phyloP scores from a whole-genome alignment of 2,888 invertebrate species.

The Tetropium fuscum region DNA sequence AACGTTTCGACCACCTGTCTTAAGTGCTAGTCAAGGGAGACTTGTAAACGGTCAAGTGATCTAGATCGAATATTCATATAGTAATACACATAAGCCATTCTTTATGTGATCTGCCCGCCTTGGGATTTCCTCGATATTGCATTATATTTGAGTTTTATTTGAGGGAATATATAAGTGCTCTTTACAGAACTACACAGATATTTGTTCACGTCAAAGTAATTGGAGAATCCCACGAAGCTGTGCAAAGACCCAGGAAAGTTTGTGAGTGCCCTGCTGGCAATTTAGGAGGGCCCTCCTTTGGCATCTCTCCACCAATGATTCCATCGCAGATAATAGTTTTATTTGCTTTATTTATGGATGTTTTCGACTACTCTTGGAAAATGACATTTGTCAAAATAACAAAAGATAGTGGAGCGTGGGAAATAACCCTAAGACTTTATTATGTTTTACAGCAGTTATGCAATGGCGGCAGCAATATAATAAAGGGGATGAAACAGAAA shows the following conservation, averaged over 20 bases:
- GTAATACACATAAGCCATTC: too few species aligned
- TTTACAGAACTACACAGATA: too few species aligned
- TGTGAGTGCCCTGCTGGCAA: conserved; percentile 3
- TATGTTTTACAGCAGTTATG: conserved; percentile 25
- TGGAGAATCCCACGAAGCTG: too few species aligned
- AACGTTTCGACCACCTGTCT: too few species aligned
- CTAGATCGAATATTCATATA: too few species aligned
- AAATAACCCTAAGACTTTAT: conserved; percentile 23
- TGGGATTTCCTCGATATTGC: too few species aligned
- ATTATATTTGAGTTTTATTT: too few species aligned
- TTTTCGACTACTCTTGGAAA: conserved; percentile 62
- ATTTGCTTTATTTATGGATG: conserved; percentile 66
- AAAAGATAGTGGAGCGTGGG: conserved; percentile 48
- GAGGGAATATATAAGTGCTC: too few species aligned
- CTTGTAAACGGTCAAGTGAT: too few species aligned
- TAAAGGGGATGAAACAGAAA: conserved; percentile 16
- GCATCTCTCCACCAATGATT: conserved; percentile 32
- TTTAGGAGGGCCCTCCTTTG: conserved; percentile 30
- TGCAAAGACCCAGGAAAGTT: conserved; percentile 24
- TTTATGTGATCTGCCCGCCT: too few species aligned
- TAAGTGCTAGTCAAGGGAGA: too few species aligned
- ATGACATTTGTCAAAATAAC: conserved; percentile 65
- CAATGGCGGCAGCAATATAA: conserved; percentile 5
- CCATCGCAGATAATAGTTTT: conserved; percentile 52
- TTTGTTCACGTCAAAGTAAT: too few species aligned